A percentile compares a stretch with the other conserved stretches of the same genome.
These are phyloP conservation scores for Bellardia bayeri DNA, from an alignment of 2,888 invertebrate species.

Conservation along the genomic window DNA sequence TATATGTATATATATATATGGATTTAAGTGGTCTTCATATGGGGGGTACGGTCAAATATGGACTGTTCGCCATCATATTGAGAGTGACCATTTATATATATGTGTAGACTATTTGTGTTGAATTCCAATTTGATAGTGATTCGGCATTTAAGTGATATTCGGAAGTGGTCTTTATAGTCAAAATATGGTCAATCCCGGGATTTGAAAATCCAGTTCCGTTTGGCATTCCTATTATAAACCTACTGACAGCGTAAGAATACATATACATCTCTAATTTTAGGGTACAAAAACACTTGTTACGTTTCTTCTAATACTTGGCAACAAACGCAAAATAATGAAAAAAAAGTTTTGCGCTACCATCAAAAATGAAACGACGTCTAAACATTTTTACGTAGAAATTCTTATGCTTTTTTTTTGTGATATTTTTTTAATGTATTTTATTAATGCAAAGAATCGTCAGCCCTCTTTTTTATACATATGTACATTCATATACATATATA, in stretches of 20 bases:
- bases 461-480: background rate
- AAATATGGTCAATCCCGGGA: too few species aligned
- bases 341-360: background rate
- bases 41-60: too few species aligned
- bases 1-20: too few species aligned
- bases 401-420: background rate
- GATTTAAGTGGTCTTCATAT: too few species aligned
- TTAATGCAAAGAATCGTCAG: slow-evolving; percentile 8
- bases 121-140: too few species aligned
- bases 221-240: too few species aligned
- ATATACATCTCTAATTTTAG: background rate
- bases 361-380: background rate
- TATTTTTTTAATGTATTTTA: background rate
- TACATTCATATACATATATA: background rate
- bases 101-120: too few species aligned
- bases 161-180: too few species aligned
- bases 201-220: too few species aligned
- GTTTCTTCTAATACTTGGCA: slow-evolving; percentile 21
- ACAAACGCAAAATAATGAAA: slow-evolving; percentile 14
- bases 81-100: too few species aligned
- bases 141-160: too few species aligned
- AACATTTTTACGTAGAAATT: slow-evolving; percentile 1
- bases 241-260: background rate
- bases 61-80: too few species aligned
- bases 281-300: slow-evolving; percentile 24